These are phyloP conservation scores for Heliconius aoede DNA, from an alignment of 2,888 invertebrate species.

Conservation along the genomic window DNA sequence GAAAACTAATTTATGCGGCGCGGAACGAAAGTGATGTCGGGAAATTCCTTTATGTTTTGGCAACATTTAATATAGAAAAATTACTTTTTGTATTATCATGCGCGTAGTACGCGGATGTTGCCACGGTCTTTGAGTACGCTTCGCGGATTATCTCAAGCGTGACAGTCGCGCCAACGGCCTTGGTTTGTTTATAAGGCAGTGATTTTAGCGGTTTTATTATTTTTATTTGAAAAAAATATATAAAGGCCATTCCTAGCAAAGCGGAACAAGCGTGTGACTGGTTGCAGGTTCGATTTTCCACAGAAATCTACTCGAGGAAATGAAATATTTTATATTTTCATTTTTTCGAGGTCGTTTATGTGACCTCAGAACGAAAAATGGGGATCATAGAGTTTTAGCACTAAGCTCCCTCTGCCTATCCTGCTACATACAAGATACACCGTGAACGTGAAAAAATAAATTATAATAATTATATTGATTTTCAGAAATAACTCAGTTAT, in stretches of 20 bases:
- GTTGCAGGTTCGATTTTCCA: too few relatives aligned
- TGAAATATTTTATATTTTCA: too few relatives aligned
- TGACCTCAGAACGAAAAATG: too few relatives aligned
- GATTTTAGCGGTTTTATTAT: slow-evolving; percentile 45
- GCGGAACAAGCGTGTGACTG: too few relatives aligned
- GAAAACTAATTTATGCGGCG: slow-evolving; percentile 80
- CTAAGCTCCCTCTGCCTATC: too few relatives aligned
- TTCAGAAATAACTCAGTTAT: background rate
- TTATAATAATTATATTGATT: too few relatives aligned
- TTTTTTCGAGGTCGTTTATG: too few relatives aligned
- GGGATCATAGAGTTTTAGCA: too few relatives aligned
- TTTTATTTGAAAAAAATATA: background rate
- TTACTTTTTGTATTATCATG: slow-evolving; percentile 80
- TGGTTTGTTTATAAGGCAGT: slow-evolving; percentile 58
- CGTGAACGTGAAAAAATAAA: too few relatives aligned
- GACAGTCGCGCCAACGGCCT: slow-evolving; percentile 70
- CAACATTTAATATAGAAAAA: slow-evolving; percentile 80
- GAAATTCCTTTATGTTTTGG: slow-evolving; percentile 79
- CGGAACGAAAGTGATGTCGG: slow-evolving; percentile 65
- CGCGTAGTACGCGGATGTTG: slow-evolving; percentile 59
- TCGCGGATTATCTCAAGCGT: slow-evolving; percentile 77
- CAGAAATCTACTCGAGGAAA: too few relatives aligned
- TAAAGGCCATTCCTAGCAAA: background rate
- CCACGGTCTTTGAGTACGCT: slow-evolving; percentile 62
- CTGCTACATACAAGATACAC: too few relatives aligned